These are phyloP conservation scores for Himantopus leucocephalus DNA, from an alignment of 2,113 vertebrate species.

Conservation along the genomic window DNA sequence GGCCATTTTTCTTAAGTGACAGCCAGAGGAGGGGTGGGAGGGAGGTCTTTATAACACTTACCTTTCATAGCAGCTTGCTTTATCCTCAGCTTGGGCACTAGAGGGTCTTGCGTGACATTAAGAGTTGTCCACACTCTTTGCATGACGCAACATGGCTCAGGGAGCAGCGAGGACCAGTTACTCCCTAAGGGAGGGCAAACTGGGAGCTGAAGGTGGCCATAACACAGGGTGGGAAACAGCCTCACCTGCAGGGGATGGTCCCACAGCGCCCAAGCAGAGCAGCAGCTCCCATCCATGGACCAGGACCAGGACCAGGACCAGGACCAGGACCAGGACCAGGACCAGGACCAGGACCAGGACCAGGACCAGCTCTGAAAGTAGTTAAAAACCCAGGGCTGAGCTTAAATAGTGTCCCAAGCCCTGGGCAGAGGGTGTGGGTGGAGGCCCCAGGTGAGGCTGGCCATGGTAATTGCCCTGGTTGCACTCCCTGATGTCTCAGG, in stretches of 20 bases:
- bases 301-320: no score
- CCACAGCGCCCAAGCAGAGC: not conserved
- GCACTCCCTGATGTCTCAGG: not conserved
- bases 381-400: not conserved
- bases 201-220: not conserved
- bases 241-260: no score
- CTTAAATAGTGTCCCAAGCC: not conserved
- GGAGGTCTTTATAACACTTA: no score
- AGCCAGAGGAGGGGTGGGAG: fast-evolving
- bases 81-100: not conserved
- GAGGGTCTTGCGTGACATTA: fast-evolving
- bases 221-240: fast-evolving
- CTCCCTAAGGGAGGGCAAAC: not conserved
- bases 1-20: not conserved
- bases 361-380: not conserved
- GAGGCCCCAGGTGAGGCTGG: not conserved
- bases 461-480: fast-evolving
- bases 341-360: not conserved
- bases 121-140: fast-evolving
- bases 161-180: not conserved
- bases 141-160: fast-evolving
- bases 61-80: not conserved
- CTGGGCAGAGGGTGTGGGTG: not conserved
- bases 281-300: not conserved
- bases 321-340: no score